Evolutionary conservation across 2,888 invertebrate species (phyloP).

Genomic region (Torymus auratus): DNA sequence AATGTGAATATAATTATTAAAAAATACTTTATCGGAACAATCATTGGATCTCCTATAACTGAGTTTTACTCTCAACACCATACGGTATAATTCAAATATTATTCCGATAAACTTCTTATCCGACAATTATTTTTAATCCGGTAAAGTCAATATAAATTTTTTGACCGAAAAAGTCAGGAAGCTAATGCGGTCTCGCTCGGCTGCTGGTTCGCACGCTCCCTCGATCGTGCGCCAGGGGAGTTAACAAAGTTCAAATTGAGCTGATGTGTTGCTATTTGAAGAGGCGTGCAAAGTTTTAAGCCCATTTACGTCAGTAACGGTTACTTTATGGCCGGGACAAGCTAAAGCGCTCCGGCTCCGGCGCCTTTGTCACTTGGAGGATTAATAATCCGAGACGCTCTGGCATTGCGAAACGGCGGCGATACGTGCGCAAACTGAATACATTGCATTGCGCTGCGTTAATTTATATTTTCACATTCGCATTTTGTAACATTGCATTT

Average conservation of each 20-base stretch:
- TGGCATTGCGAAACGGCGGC: background rate
- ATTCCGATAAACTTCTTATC: too few relatives aligned
- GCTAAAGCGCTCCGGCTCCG: background rate
- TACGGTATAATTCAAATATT: too few relatives aligned
- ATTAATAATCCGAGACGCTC: conserved; percentile 28
- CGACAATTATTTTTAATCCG: too few relatives aligned
- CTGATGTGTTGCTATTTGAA: conserved; percentile 27
- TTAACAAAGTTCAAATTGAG: conserved; percentile 38
- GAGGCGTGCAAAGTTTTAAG: conserved; percentile 45
- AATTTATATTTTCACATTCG: conserved; percentile 8
- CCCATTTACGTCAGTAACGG: conserved; percentile 30
- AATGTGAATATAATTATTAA: too few relatives aligned
- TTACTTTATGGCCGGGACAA: conserved; percentile 44
- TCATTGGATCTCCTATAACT: too few relatives aligned
- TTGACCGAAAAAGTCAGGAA: too few relatives aligned
- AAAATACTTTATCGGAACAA: too few relatives aligned
- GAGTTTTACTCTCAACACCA: too few relatives aligned
- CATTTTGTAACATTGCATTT: too few relatives aligned
- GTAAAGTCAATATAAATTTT: too few relatives aligned
- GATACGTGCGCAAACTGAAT: background rate
- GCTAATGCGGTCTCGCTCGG: too few relatives aligned
- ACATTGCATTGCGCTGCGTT: background rate
- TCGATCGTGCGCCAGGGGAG: background rate
- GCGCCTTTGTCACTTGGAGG: conserved; percentile 29
- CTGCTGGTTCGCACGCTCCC: too few relatives aligned